Percentiles rank a stretch among this genome's conserved stretches.
phyloP scores from a whole-genome alignment of 2,797 vertebrate genomes.

The Pampus argenteus region DNA sequence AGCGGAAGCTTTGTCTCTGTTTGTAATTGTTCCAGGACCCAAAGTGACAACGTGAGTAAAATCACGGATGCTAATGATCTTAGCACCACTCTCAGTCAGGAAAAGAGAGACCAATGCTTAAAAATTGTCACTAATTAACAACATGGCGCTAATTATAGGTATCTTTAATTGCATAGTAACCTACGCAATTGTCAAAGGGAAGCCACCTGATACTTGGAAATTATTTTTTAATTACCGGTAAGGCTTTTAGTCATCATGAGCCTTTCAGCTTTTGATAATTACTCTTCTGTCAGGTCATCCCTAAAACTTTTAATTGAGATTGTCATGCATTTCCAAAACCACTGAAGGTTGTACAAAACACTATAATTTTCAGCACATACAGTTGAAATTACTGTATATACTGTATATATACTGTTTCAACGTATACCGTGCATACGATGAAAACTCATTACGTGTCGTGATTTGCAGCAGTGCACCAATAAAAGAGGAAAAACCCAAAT shows the following conservation, averaged over 20 bases:
- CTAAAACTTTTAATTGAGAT: conserved; percentile 79
- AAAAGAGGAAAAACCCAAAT: conserved; percentile 53
- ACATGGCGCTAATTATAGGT: conserved; percentile 84
- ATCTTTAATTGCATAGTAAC: conserved; percentile 85
- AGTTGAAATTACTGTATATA: conserved; percentile 5
- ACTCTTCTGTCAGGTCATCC: conserved; percentile 70
- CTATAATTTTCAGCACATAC: conserved; percentile 2
- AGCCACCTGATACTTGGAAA: conserved; percentile 85
- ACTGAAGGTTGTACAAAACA: conserved; percentile 16
- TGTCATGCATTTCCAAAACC: conserved; percentile 51
- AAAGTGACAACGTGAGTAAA: conserved; percentile 54
- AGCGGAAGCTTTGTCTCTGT: conserved; percentile 44
- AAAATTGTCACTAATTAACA: conserved; percentile 86
- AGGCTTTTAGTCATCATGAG: conserved; percentile 70
- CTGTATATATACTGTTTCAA: background rate
- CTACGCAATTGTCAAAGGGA: conserved; percentile 84
- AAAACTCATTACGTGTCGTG: conserved; percentile 24
- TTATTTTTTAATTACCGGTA: conserved; percentile 86
- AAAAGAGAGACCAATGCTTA: conserved; percentile 69
- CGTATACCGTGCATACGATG: conserved; percentile 8
- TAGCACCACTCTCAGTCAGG: conserved; percentile 60
- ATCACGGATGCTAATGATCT: conserved; percentile 68
- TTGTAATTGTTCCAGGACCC: conserved; percentile 47
- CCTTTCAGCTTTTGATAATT: conserved; percentile 78
- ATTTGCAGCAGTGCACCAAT: conserved; percentile 17